Base-by-base conservation (phyloP, 1,140 invertebrate genomes). In the Drosophila erecta region DNA sequence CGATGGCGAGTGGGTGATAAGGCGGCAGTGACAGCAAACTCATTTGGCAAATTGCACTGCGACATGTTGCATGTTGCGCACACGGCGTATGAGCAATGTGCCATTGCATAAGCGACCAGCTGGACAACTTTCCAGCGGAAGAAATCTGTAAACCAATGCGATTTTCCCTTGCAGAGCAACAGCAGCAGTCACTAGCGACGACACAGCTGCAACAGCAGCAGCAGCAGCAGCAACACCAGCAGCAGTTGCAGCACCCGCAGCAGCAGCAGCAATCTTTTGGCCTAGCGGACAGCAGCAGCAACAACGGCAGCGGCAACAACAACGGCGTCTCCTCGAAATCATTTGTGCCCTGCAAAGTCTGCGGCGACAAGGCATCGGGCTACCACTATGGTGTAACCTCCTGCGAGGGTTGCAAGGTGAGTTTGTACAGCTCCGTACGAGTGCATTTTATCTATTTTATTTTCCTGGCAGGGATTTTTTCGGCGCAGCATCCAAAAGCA, bases 371-470 rank as follows among this genome's bases (percentile, higher is more conserved):
- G 92, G 98, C 99, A 47, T 99, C 98, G 54, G 99, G 99, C 27
- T 99, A 99, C 93, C 98, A 99, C 93, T 99, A 99, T 95, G 99
- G 98, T 33, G 98, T 99, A 69, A 99, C 99, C 86, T 99, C 98
- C 58, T 99, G 99, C 93, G 99, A 99, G 94, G 99, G 99, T 89
- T 99, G 99, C 94, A 99, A 99, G 96, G 98, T 99, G 94, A 95
- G 94, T 93, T 78, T 14, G 10, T 7, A 17, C 14, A 15, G 0
- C 17, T 22, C 10, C 10, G 3, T 10, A 7, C 0, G 41, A 7
- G 14, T 24, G 3, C 15, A 20, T 8, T 20, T 10, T 22, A 17
- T 14, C 4, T 3, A 17, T 3, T 10, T 0, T 37, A 10, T 30
- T 40, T 15, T 4, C 24, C 3, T 94, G 93, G 54, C 94, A 97